Base-by-base conservation (phyloP, 1,140 invertebrate species). In the Sycophaga agraensis region DNA sequence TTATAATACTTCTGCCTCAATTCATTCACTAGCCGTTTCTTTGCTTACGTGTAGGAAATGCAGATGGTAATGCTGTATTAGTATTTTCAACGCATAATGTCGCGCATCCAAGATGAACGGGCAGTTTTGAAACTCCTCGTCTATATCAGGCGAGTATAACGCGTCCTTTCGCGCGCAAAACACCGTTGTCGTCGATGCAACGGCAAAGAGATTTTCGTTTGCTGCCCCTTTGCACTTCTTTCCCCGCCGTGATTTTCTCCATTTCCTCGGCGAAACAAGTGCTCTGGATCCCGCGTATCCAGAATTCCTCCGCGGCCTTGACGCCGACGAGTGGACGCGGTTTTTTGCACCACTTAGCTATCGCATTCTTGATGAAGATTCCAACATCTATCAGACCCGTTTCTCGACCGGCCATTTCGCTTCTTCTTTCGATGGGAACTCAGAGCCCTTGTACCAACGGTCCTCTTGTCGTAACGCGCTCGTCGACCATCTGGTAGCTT, bases 11-110 rank as follows among this genome's bases (percentile, higher is more conserved):
- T 51, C 43, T 57, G 57, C 0, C 43, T 42, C 0, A 69, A 19
- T 22, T 65, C 57, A 26, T 69, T 69, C 0, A 69, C 31, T 2
- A 64, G 56, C 0, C 46, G 54, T 22, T 46, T 35, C n/a, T n/a
- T n/a, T n/a, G n/a, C n/a, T n/a, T n/a, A n/a, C n/a, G n/a, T n/a
- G n/a, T n/a, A n/a, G n/a, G 24, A 22, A 35, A 14, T 24, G 9
- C 2, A 14, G 4, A 17, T 57, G 54, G 16, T 46, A 46, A n/a
- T 16, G 8, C 11, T 46, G 35, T 9, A 57, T 46, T 14, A 57
- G 8, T 35, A 46, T 22, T 8, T 22, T 14, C 8, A 24, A 11
- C 7, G n/a, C 21, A 6, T 3, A 3, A 12, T 59, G 5, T 31
- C 28, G 26, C 9, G 22, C 45, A 12, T 50, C 46, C 5, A 57